Evolutionary conservation across 2,888 invertebrate genomes (phyloP).

Genomic region (Epicampocera succincta): DNA sequence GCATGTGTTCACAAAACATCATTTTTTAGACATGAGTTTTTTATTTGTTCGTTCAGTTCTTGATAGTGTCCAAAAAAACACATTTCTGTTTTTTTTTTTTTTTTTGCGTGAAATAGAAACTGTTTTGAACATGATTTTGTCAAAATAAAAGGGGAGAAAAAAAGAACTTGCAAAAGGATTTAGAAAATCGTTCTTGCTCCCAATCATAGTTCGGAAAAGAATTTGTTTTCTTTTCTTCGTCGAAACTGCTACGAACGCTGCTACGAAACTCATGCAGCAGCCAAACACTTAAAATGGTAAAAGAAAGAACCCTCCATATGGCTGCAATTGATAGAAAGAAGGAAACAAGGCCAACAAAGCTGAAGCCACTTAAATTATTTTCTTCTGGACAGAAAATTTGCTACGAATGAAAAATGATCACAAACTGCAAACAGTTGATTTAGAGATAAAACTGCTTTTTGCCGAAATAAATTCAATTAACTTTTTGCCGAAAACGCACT

Average conservation of each 20-base stretch:
- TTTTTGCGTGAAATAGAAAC: constrained; percentile 1
- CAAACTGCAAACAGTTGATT: not conserved
- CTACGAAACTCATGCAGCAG: not conserved
- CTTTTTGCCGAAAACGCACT: no score
- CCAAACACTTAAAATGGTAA: not conserved
- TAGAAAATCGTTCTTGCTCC: no score
- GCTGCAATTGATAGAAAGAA: not conserved
- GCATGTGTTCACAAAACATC: constrained; percentile 67
- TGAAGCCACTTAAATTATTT: constrained; percentile 39
- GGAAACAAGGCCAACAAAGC: not conserved
- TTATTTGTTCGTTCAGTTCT: not conserved
- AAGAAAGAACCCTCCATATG: not conserved
- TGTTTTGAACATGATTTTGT: not conserved
- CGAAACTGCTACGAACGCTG: no score
- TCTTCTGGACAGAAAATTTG: constrained; percentile 35
- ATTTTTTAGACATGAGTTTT: constrained; percentile 53
- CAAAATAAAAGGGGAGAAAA: not conserved
- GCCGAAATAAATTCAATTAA: no score
- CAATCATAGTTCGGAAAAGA: no score
- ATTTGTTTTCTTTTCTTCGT: no score
- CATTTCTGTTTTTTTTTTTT: no score
- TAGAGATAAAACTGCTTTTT: no score
- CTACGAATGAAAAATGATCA: constrained; percentile 17
- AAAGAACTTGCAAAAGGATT: no score
- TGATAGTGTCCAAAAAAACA: constrained; percentile 44